Conservation (phyloP, 2,888 invertebrate species). For the Eulithis prunata region DNA sequence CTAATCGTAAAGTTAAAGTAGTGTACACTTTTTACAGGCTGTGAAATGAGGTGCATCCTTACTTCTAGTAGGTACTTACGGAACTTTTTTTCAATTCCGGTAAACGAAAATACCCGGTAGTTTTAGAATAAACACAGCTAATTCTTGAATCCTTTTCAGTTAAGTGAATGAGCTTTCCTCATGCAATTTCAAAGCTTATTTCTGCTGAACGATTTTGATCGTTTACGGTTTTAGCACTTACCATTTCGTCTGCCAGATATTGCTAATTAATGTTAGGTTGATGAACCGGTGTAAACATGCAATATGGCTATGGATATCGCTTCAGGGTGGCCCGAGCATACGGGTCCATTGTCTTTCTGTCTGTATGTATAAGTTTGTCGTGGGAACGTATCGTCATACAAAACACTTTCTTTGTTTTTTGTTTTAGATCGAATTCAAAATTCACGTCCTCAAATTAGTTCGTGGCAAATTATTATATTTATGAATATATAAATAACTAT, state of each 20-base stretch:
- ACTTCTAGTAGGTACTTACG: no score
- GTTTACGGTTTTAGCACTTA: conserved; percentile 25
- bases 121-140: no score
- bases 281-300: conserved; percentile 55
- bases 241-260: conserved; percentile 32
- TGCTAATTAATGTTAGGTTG: conserved; percentile 57
- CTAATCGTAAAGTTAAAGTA: no score
- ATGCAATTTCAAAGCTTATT: conserved; percentile 11
- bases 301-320: conserved; percentile 44
- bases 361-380: conserved; percentile 53
- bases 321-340: conserved; percentile 75
- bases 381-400: conserved; percentile 64
- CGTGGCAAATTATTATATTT: background rate
- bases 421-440: conserved; percentile 5
- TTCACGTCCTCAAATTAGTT: background rate
- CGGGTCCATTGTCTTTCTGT: conserved; percentile 75
- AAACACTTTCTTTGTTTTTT: conserved; percentile 33
- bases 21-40: no score
- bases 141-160: background rate
- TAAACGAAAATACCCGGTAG: no score
- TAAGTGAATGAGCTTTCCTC: conserved; percentile 5
- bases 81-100: no score
- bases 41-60: no score
- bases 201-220: conserved; percentile 5
- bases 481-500: conserved; percentile 1